Conservation (phyloP, 2,888 invertebrate species). For the Tenthredo distinguenda region DNA sequence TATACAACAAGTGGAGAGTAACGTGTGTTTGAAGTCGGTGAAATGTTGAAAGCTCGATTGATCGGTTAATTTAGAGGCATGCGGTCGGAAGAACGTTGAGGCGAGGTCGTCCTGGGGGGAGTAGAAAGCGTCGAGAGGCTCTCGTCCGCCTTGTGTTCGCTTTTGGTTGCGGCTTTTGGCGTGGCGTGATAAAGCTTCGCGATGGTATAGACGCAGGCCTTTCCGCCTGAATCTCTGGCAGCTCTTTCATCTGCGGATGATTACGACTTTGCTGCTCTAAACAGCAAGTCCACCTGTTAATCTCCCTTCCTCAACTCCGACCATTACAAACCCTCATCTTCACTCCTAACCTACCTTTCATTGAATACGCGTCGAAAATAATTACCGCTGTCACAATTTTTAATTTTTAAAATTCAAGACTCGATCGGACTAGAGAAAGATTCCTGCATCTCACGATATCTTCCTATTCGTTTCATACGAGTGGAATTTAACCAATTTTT, state of each 20-base stretch:
- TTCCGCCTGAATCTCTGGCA: conserved; percentile 75
- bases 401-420: not conserved
- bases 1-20: conserved; percentile 67
- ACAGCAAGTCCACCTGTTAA: conserved; percentile 47
- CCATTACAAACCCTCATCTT: not conserved
- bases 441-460: not conserved
- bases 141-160: conserved; percentile 60
- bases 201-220: conserved; percentile 55
- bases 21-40: conserved; percentile 73
- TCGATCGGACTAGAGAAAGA: not conserved
- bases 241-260: conserved; percentile 78
- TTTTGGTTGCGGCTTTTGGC: conserved; percentile 57
- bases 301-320: conserved; percentile 36
- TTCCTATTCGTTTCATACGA: not conserved
- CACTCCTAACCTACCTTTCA: not conserved
- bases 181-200: conserved; percentile 48
- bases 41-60: conserved; percentile 70
- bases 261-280: conserved; percentile 69
- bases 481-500: not conserved
- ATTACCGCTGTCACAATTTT: not conserved
- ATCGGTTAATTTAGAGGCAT: conserved; percentile 76
- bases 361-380: conserved; percentile 20
- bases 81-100: conserved; percentile 61
- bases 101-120: conserved; percentile 58
- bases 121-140: conserved; percentile 65